Conservation (phyloP, 2,113 vertebrate species). For the Artemisiospiza belli region DNA sequence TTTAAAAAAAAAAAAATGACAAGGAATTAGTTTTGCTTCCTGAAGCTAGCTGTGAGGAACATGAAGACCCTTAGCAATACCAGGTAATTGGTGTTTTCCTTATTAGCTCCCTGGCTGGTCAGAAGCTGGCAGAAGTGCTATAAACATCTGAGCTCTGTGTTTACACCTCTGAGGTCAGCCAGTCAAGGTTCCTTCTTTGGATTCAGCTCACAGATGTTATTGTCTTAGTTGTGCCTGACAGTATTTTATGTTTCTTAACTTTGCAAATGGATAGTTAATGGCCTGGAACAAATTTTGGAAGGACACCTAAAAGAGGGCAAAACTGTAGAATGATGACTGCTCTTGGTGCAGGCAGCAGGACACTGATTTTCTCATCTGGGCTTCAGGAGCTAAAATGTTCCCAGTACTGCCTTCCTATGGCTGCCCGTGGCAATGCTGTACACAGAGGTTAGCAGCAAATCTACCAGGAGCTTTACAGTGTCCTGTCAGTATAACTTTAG, state of each 20-base stretch:
- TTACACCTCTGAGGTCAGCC: neutral
- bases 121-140: neutral
- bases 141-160: neutral
- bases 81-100: neutral
- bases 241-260: neutral
- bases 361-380: neutral
- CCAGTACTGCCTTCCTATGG: neutral
- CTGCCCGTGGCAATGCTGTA: neutral
- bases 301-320: neutral
- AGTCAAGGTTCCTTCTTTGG: neutral
- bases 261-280: neutral
- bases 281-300: neutral
- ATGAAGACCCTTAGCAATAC: neutral
- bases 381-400: neutral
- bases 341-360: neutral
- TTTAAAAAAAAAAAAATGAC: neutral
- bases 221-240: neutral
- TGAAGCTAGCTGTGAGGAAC: neutral
- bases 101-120: neutral
- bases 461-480: neutral
- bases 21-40: neutral
- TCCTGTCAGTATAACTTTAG: neutral
- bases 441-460: neutral
- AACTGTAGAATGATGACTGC: neutral
- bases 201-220: neutral